A percentile compares a stretch with the other conserved stretches of the same genome.
Evolutionary conservation across 2,113 vertebrate genomes (phyloP).

Genomic region (Pomatorhinus ruficollis): DNA sequence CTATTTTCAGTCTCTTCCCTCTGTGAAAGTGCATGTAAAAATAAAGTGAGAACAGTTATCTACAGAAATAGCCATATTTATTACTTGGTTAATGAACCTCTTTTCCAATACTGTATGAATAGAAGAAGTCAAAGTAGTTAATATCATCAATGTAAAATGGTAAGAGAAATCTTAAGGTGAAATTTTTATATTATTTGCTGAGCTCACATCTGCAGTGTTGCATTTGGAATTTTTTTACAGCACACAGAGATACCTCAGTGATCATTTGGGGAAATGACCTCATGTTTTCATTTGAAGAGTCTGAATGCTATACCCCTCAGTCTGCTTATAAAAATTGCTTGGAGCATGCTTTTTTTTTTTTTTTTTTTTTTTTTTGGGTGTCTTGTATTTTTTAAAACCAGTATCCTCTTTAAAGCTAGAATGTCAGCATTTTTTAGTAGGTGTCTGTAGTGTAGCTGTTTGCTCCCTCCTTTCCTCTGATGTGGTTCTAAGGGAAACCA

Average conservation of each 20-base stretch:
- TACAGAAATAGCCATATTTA: background rate
- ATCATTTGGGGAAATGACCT: background rate
- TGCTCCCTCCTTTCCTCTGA: background rate
- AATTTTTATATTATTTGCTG: background rate
- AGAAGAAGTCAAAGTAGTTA: background rate
- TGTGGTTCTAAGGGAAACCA: background rate
- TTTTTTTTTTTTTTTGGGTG: background rate
- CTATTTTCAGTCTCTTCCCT: background rate
- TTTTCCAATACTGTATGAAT: background rate
- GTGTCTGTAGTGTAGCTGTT: background rate
- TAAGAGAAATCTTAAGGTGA: background rate
- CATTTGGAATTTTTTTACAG: background rate
- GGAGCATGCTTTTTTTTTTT: background rate
- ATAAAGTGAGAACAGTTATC: background rate
- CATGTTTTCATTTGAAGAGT: background rate
- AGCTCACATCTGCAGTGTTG: background rate
- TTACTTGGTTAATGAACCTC: background rate
- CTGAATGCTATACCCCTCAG: background rate
- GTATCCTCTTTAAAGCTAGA: background rate
- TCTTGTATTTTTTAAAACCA: background rate
- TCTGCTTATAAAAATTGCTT: background rate
- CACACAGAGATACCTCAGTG: background rate
- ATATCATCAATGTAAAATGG: background rate
- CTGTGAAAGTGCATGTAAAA: background rate
- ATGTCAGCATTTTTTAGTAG: background rate